These are phyloP conservation scores for Mormoops blainvillei DNA, from an alignment of 2,113 vertebrate species.

Conservation along the genomic window DNA sequence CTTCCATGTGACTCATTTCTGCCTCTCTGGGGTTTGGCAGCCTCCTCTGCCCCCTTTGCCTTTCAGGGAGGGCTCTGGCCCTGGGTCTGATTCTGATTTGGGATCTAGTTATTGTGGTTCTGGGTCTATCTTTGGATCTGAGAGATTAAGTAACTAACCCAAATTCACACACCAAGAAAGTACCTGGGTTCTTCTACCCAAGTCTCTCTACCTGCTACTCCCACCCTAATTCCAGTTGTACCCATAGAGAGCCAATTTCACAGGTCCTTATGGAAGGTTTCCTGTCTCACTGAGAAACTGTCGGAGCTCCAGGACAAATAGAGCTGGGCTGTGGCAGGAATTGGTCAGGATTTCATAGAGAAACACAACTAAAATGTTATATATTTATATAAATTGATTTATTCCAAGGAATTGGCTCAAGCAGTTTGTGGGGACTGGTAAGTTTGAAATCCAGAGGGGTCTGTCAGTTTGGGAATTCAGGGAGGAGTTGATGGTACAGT, in stretches of 20 bases:
- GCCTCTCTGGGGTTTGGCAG: neutral
- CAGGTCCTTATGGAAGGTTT: neutral
- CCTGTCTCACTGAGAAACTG: neutral
- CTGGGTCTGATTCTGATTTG: neutral
- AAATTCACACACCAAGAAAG: neutral
- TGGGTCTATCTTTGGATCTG: neutral
- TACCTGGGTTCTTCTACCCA: neutral
- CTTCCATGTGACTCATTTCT: neutral
- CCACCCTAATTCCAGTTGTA: rapidly evolving
- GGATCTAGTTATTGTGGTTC: neutral
- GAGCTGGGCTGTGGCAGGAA: neutral
- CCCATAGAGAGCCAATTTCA: too few species aligned
- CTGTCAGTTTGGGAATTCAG: neutral
- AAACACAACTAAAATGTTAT: neutral
- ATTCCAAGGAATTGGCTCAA: neutral
- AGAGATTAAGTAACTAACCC: neutral
- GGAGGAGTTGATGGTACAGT: neutral
- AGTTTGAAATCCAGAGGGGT: neutral
- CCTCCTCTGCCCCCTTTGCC: neutral
- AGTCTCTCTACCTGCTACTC: neutral
- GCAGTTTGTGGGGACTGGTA: neutral
- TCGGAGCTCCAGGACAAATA: neutral
- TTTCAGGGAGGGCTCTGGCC: neutral
- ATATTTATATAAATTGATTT: neutral
- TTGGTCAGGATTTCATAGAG: neutral